phyloP scores from a whole-genome alignment of 2,113 vertebrate genomes.

The Urocolius indicus region DNA sequence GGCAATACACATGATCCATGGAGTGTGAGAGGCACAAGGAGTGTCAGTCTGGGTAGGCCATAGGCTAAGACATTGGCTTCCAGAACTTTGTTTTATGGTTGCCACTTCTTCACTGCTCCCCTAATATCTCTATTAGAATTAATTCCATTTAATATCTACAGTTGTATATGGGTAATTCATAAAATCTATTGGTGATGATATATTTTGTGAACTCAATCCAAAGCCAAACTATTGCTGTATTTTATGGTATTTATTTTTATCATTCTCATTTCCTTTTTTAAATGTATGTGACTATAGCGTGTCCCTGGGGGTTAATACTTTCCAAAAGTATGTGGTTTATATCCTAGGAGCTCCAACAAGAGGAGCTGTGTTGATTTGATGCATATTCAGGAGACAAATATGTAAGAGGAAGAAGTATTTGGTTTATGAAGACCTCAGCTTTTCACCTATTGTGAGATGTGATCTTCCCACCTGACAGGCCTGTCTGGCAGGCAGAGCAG shows the following conservation, averaged over 20 bases:
- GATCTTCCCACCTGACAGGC: background rate
- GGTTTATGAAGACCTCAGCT: background rate
- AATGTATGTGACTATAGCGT: background rate
- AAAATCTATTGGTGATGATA: background rate
- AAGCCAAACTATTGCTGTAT: background rate
- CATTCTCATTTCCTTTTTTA: background rate
- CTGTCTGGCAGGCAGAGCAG: background rate
- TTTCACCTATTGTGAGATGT: background rate
- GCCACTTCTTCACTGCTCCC: background rate
- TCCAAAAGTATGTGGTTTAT: background rate
- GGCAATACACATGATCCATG: background rate
- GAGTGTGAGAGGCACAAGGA: background rate
- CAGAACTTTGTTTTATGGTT: background rate
- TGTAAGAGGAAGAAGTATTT: background rate
- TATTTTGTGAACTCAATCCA: background rate
- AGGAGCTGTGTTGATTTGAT: background rate
- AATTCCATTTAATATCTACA: background rate
- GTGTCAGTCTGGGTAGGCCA: background rate
- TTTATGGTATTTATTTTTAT: background rate
- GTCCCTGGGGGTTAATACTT: background rate
- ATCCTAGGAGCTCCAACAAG: background rate
- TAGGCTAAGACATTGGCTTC: background rate
- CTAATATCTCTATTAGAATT: background rate
- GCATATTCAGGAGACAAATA: accelerated
- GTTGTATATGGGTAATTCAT: background rate